Percentiles rank a stretch among this genome's conserved stretches.
Evolutionary conservation across 2,113 vertebrate genomes (phyloP).

Genomic region (Peromyscus polionotus): DNA sequence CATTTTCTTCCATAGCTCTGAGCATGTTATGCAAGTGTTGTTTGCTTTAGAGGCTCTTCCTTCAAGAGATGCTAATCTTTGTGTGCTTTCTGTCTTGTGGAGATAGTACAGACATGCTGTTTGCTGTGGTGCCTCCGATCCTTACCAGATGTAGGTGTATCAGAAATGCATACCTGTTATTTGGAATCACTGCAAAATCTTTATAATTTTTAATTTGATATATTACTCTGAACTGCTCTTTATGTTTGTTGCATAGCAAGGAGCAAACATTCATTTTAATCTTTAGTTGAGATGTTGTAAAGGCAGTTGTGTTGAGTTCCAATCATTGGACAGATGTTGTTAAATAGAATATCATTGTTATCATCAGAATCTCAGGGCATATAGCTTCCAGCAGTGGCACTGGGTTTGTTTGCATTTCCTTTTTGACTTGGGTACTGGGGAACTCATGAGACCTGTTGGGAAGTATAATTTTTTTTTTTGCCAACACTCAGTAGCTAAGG

Average conservation of each 20-base stretch:
- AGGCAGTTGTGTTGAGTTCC: background rate
- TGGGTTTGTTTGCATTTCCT: conserved; percentile 58
- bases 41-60: conserved; percentile 24
- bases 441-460: background rate
- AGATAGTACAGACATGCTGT: background rate
- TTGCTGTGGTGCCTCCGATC: background rate
- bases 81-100: background rate
- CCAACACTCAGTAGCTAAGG: conserved; percentile 24
- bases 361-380: conserved; percentile 55
- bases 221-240: background rate
- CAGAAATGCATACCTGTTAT: conserved; percentile 21
- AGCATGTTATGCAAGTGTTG: conserved; percentile 43
- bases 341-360: conserved; percentile 11
- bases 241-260: background rate
- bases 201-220: conserved; percentile 29
- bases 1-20: background rate
- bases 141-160: background rate
- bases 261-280: background rate
- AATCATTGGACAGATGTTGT: background rate
- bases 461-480: background rate
- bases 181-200: conserved; percentile 32
- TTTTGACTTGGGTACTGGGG: background rate
- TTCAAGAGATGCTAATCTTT: conserved; percentile 24
- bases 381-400: conserved; percentile 49
- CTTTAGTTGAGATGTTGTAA: conserved; percentile 24